Conservation (phyloP, 2,113 vertebrate genomes). For the Gambusia holbrooki region DNA sequence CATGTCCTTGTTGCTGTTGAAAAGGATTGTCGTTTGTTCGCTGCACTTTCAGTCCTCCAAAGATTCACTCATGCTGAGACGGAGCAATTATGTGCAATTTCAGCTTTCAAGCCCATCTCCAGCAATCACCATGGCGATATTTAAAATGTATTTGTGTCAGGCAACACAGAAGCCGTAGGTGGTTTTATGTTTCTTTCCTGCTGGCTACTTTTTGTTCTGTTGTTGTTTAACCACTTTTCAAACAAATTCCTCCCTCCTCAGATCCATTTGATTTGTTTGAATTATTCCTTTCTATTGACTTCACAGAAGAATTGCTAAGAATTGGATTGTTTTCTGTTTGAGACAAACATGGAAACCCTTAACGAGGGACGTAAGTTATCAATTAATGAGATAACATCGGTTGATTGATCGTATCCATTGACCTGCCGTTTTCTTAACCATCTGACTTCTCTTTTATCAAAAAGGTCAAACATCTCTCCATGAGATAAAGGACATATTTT, state of each 20-base stretch:
- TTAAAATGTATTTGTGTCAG: conserved; percentile 74
- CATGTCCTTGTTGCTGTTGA: conserved; percentile 38
- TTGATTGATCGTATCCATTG: too few relatives aligned
- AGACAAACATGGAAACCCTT: conserved; percentile 40
- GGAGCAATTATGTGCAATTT: conserved; percentile 80
- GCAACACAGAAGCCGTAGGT: conserved; percentile 51
- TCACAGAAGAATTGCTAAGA: not conserved
- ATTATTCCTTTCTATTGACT: conserved; percentile 5
- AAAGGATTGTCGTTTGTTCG: conserved; percentile 60
- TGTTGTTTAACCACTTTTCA: conserved; percentile 32
- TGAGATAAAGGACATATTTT: too few relatives aligned
- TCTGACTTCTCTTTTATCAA: too few relatives aligned
- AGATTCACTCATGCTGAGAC: conserved; percentile 68
- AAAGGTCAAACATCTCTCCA: too few relatives aligned
- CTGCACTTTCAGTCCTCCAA: conserved; percentile 63
- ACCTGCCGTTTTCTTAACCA: too few relatives aligned
- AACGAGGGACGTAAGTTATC: too few relatives aligned
- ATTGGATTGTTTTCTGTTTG: conserved; percentile 8
- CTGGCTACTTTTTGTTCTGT: conserved; percentile 44
- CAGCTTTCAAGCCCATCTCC: conserved; percentile 76
- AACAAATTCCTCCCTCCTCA: conserved; percentile 40
- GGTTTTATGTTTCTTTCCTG: conserved; percentile 42
- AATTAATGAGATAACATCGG: too few relatives aligned
- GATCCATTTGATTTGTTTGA: conserved; percentile 23
- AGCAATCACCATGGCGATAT: conserved; percentile 80